Evolutionary conservation across 2,113 vertebrate species (phyloP).

Genomic region (Caracal caracal): DNA sequence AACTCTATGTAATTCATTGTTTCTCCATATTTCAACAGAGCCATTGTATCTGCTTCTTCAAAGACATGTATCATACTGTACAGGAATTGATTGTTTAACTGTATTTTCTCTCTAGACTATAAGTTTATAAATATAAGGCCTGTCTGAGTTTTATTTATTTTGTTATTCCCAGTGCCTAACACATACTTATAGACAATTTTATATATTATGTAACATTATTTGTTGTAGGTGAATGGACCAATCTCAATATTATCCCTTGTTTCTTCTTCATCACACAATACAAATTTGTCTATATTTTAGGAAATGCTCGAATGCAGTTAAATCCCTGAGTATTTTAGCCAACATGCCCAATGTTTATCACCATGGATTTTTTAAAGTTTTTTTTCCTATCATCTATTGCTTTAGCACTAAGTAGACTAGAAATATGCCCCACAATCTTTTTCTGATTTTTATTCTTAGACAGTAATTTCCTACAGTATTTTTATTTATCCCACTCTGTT

Average conservation of each 20-base stretch:
- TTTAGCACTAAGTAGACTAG: not conserved
- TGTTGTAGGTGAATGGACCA: not conserved
- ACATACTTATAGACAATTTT: not conserved
- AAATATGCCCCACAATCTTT: not conserved
- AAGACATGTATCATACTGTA: not conserved
- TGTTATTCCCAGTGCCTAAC: not conserved
- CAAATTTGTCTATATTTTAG: slow-evolving; percentile 12
- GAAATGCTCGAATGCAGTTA: not conserved
- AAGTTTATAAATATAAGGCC: not conserved
- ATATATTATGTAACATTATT: not conserved
- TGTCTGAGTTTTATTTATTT: not conserved
- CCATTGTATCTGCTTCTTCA: not conserved
- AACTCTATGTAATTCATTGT: not conserved
- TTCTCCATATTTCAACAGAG: not conserved
- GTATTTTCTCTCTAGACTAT: not conserved
- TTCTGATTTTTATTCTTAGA: not conserved
- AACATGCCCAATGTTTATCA: not conserved
- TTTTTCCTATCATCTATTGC: not conserved
- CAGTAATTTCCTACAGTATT: not conserved
- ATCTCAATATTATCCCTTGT: not conserved
- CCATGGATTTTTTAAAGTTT: not conserved
- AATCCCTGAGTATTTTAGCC: not conserved
- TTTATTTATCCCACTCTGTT: not conserved
- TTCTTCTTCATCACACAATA: slow-evolving; percentile 31
- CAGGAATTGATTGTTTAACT: not conserved